Percentiles rank a stretch among this genome's conserved stretches.
phyloP scores from a whole-genome alignment of 2,888 invertebrate genomes.

The Encarsia formosa region DNA sequence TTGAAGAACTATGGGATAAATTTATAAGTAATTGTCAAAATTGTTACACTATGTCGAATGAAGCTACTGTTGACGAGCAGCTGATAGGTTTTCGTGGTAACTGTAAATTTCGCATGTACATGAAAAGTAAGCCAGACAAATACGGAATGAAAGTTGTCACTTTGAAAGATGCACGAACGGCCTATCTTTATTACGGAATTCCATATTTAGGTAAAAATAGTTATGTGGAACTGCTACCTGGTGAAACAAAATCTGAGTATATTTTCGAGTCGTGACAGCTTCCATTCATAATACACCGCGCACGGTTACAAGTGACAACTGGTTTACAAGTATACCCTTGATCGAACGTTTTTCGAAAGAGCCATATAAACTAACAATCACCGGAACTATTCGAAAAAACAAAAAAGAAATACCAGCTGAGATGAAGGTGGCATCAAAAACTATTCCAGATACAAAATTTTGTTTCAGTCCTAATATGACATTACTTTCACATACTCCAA shows the following conservation, averaged over 20 bases:
- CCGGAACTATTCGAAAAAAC: conserved; percentile 31
- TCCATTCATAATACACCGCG: conserved; percentile 3
- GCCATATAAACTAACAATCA: conserved; percentile 22
- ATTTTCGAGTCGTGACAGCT: conserved; percentile 1
- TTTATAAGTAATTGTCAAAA: neutral
- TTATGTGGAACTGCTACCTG: neutral
- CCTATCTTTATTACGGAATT: conserved; percentile 31
- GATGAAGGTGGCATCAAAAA: conserved; percentile 28
- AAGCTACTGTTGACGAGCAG: conserved; percentile 37
- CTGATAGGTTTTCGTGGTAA: conserved; percentile 32
- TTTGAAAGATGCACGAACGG: conserved; percentile 40
- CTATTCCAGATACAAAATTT: conserved; percentile 24
- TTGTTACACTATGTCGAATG: conserved; percentile 25
- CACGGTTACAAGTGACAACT: conserved; percentile 12
- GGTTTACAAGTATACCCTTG: conserved; percentile 20
- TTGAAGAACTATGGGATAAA: neutral
- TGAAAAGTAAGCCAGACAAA: conserved; percentile 38
- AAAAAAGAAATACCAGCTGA: conserved; percentile 21
- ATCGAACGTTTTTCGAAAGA: neutral
- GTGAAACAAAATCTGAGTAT: conserved; percentile 1
- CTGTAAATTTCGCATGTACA: conserved; percentile 35
- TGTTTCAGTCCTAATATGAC: conserved; percentile 32
- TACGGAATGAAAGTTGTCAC: conserved; percentile 43
- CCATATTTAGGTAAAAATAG: conserved; percentile 8
- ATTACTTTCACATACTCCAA: conserved; percentile 34